Evolutionary conservation across 2,797 vertebrate species (phyloP).

Genomic region (Bufotes viridis): DNA sequence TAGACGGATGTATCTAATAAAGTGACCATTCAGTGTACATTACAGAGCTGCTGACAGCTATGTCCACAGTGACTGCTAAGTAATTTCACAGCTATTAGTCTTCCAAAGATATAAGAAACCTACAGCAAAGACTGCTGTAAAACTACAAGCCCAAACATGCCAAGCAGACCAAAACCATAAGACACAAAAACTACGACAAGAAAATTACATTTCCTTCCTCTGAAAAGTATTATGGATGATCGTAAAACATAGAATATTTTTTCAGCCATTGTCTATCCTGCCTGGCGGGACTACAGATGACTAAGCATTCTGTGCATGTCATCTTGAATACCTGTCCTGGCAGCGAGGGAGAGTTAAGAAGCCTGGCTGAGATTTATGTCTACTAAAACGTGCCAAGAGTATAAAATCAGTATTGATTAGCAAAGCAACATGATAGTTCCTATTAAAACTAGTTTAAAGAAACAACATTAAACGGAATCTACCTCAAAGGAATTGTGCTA

Average conservation of each 20-base stretch:
- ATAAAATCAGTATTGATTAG: slow-evolving; percentile 39
- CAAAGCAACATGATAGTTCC: slow-evolving; percentile 42
- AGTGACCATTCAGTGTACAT: background rate
- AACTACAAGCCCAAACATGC: background rate
- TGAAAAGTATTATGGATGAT: background rate
- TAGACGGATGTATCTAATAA: no score
- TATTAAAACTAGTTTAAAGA: slow-evolving; percentile 51
- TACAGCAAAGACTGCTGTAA: background rate
- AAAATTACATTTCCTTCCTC: background rate
- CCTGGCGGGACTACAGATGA: slow-evolving; percentile 22
- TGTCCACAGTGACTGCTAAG: background rate
- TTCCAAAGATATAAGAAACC: background rate
- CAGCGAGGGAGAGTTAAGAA: slow-evolving; percentile 34
- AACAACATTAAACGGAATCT: slow-evolving; percentile 31
- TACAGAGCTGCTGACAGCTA: background rate
- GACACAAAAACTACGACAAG: background rate
- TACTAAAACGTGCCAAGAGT: slow-evolving; percentile 40
- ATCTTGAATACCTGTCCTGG: slow-evolving; percentile 36
- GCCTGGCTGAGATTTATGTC: slow-evolving; percentile 42
- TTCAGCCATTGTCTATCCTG: background rate
- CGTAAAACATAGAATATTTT: background rate
- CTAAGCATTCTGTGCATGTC: slow-evolving; percentile 10
- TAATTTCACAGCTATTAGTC: slow-evolving; percentile 27
- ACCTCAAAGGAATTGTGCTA: slow-evolving; percentile 6
- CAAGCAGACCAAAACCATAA: background rate